Evolutionary conservation across 2,888 invertebrate genomes (phyloP).

Genomic region (Rhabditoides inermis): DNA sequence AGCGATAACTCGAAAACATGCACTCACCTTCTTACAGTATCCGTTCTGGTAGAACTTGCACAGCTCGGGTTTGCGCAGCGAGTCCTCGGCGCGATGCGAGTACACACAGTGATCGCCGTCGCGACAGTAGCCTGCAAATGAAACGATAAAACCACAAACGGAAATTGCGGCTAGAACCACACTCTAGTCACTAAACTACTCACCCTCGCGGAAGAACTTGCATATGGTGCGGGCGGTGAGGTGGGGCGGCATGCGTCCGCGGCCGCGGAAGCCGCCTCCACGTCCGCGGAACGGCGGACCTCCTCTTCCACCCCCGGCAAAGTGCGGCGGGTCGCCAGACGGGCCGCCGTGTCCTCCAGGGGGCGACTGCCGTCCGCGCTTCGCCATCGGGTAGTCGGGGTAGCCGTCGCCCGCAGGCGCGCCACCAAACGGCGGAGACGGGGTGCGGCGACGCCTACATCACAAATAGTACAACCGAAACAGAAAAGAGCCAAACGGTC

Average conservation of each 20-base stretch:
- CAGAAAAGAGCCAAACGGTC: neutral
- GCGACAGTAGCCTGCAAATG: conserved; percentile 6
- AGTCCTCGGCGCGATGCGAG: conserved; percentile 33
- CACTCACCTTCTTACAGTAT: conserved; percentile 30
- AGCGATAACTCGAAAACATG: no score
- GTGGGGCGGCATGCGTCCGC: neutral
- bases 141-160: neutral
- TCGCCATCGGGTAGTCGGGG: neutral
- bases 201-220: conserved; percentile 48
- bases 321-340: neutral
- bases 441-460: conserved; percentile 7
- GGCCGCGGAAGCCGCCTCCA: conserved; percentile 1
- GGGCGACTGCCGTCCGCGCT: conserved; percentile 6
- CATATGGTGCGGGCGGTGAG: conserved; percentile 20
- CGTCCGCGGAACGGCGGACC: neutral
- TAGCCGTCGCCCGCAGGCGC: no score
- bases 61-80: conserved; percentile 29
- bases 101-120: conserved; percentile 40
- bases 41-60: conserved; percentile 40
- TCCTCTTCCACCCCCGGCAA: neutral
- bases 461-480: neutral
- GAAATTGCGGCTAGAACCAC: neutral
- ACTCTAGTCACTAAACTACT: conserved; percentile 14
- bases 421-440: neutral
- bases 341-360: neutral